These are phyloP conservation scores for Elaphurus davidianus DNA, from an alignment of 2,113 vertebrate genomes.

Conservation along the genomic window DNA sequence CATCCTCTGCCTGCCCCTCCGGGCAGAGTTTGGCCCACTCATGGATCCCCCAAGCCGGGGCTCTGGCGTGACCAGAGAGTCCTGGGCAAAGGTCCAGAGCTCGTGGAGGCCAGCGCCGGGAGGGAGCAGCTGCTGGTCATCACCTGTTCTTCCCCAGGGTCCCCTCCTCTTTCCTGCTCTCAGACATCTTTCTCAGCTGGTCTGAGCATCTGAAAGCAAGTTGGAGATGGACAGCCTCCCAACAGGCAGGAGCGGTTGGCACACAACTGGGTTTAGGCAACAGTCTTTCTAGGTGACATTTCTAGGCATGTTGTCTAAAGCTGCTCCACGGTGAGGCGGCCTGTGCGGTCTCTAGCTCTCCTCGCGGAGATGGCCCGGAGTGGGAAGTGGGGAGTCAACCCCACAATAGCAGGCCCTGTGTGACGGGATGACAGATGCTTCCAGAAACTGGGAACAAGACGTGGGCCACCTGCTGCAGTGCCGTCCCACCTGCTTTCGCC, in stretches of 20 bases:
- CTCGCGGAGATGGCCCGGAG: rapidly evolving
- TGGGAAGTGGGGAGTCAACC: rapidly evolving
- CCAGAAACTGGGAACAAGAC: neutral
- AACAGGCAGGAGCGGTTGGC: neutral
- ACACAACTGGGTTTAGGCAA: neutral
- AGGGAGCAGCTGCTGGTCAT: neutral
- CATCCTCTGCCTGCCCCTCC: neutral
- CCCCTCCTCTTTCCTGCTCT: rapidly evolving
- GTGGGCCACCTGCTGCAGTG: neutral
- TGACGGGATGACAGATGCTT: neutral
- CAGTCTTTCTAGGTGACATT: neutral
- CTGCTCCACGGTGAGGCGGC: neutral
- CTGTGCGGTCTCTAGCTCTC: neutral
- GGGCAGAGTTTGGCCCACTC: neutral
- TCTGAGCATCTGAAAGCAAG: neutral
- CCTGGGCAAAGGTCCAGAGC: neutral
- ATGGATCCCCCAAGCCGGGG: neutral
- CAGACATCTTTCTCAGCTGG: rapidly evolving
- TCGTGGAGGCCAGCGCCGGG: rapidly evolving
- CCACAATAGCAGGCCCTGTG: neutral
- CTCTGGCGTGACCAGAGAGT: neutral
- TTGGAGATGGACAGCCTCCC: no score
- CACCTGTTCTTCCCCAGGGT: rapidly evolving
- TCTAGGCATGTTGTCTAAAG: neutral
- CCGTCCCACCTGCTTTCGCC: neutral